Base-by-base conservation (phyloP, 2,113 vertebrate genomes). In the Grammomys dolichurus region DNA sequence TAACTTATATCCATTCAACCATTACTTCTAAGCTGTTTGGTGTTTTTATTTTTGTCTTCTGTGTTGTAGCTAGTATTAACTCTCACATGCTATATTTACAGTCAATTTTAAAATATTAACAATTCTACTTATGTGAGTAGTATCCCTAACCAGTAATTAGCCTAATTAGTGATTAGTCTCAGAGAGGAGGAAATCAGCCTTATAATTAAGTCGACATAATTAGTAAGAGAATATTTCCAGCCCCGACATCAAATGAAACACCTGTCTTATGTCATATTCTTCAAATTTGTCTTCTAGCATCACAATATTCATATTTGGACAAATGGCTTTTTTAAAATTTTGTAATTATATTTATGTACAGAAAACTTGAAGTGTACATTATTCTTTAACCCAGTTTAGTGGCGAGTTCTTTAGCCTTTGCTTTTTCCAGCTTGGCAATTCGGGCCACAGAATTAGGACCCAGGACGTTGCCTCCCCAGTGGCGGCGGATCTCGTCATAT, bases 111-210 rank as follows among this genome's bases (percentile, higher is more conserved):
- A 82, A 51, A 77, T 70, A 86, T 54, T 93, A 85, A 86, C 90
- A 86, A 90, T n/a, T 87, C 70, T 63, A 19, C 73, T 93, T 76
- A 87, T 78, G 70, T 65, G 40, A 93, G 85, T 93, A 73, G 75
- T 94, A 89, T 69, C 93, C 36, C 86, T 89, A 67, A 26, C 93
- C 82, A 60, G 84, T 31, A 65, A n/a, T 4, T 84, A 36, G 22
- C n/a, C 60, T 95, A 96, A 96, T 89, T 93, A 80, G 75, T 91
- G 58, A 95, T 94, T 96, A 85, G 26, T 76, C 82, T 33, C 51
- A 87, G 17, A 87, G 31, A 9, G 2, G 11, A 94, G 51, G 90
- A 97, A 78, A 93, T 89, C 58, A 73, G 46, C 77, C 56, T 85
- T 90, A 8, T 93, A 92, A 94, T 73, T 90, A 90, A 90, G 92